Percentiles rank a stretch among this genome's conserved stretches.
Evolutionary conservation across 2,797 vertebrate genomes (phyloP).

Genomic region (Pipistrellus kuhlii): DNA sequence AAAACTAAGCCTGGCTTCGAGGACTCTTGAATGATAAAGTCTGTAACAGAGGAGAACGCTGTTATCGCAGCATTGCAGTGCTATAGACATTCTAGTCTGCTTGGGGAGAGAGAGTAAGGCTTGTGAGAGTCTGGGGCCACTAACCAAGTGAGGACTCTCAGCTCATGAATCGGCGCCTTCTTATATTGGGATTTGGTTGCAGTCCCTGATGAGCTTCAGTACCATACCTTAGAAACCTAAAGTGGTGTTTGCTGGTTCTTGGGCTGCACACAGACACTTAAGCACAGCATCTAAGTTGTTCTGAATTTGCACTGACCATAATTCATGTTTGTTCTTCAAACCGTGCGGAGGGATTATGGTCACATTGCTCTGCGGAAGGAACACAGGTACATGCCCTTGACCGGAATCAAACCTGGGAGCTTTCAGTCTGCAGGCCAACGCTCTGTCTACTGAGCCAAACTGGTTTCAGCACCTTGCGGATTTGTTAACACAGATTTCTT

Average conservation of each 20-base stretch:
- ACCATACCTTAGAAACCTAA: neutral
- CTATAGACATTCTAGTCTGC: neutral
- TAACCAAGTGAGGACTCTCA: neutral
- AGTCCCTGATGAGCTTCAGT: neutral
- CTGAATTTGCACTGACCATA: neutral
- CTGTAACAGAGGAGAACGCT: neutral
- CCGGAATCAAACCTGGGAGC: too few species aligned
- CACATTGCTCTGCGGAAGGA: neutral
- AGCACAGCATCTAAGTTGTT: neutral
- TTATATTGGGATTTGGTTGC: neutral
- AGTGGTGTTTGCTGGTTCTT: neutral
- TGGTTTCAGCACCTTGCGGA: too few species aligned
- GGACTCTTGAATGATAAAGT: neutral
- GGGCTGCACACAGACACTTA: neutral
- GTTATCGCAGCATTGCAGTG: neutral
- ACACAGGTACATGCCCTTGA: neutral
- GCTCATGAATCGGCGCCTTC: neutral
- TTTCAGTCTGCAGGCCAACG: too few species aligned
- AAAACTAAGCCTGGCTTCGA: neutral
- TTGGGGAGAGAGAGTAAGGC: neutral
- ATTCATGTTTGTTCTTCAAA: neutral
- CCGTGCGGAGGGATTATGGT: neutral
- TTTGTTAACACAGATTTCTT: neutral
- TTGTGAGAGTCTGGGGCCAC: neutral
- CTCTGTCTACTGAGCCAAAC: too few species aligned